Evolutionary conservation across 1,140 invertebrate species (phyloP).

Genomic region (Trialeurodes vaporariorum): DNA sequence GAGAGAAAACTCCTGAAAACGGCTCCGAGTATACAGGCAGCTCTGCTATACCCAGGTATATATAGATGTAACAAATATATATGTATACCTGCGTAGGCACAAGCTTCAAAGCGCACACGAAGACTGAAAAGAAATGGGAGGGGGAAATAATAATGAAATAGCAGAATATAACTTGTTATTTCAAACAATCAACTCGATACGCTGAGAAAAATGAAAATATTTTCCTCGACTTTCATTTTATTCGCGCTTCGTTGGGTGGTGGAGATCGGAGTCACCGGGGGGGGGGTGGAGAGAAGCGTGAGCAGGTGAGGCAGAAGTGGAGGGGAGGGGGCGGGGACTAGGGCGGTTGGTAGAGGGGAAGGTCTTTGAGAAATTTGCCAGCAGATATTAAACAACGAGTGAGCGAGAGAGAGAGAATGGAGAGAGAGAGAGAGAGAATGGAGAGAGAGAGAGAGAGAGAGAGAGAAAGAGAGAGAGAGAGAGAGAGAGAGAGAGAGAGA

Average conservation of each 20-base stretch:
- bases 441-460: too few species aligned
- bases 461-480: too few species aligned
- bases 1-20: too few species aligned
- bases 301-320: not conserved
- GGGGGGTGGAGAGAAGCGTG: not conserved
- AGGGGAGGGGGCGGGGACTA: not conserved
- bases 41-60: too few species aligned
- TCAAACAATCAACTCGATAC: not conserved
- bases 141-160: not conserved
- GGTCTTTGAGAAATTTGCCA: not conserved
- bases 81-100: too few species aligned
- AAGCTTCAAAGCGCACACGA: too few species aligned
- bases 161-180: not conserved
- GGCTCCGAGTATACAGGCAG: too few species aligned
- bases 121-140: not conserved
- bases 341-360: not conserved
- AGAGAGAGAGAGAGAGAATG: too few species aligned
- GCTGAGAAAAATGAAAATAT: not conserved
- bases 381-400: not conserved
- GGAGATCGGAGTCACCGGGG: too few species aligned
- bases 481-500: too few species aligned
- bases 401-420: too few species aligned
- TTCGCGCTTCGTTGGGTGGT: not conserved
- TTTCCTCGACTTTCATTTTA: not conserved
- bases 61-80: too few species aligned